Evolutionary conservation across 2,888 invertebrate genomes (phyloP), one percentile per base, ranked within the genome.

Genomic region (Melangyna quadrimaculata): DNA sequence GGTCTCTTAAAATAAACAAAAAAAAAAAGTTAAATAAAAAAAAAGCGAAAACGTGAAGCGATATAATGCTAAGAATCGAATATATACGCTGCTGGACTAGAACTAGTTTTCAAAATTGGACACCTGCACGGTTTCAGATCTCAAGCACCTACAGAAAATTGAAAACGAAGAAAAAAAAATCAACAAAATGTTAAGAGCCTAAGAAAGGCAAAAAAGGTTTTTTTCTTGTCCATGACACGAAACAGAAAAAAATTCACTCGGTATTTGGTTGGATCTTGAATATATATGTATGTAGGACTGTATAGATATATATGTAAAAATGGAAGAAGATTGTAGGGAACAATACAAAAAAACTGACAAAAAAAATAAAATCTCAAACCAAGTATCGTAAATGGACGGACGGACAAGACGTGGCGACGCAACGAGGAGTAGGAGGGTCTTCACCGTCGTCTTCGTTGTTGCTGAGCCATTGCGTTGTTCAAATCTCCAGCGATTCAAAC

Each of bases 61-160:
- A 81, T 80, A 79, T 70, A 78, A 78, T 69, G 73, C 67, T 37
- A 22, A 82, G 82, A 82, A 82, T 63, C 72, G 75, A 75, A 80
- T 80, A 75, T 80, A 75, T 80, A 24, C 78, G 14, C 24, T 43
- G 70, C 83, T 61, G 81, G 86, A 86, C 86, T 86, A 86, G 86
- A 86, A 86, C 86, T 86, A 86, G 86, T 86, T 86, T 86, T 86
- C 77, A 81, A 86, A 86, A 86, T 86, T 86, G 86, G 86, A 86
- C 86, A 86, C 86, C 86, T 86, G 86, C 86, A 86, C 86, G 86
- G 86, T 86, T 81, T 86, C 86, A 73, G 73, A 78, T 86, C 86
- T 86, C 86, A 86, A 86, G 81, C 83, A 83, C 79, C 83, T 78
- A 78, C 74, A 79, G 55, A 53, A 57, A 29, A 40, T 51, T 29